Conservation (phyloP, 64 coral and sea anemone genomes). For the Montipora efflorescens region DNA sequence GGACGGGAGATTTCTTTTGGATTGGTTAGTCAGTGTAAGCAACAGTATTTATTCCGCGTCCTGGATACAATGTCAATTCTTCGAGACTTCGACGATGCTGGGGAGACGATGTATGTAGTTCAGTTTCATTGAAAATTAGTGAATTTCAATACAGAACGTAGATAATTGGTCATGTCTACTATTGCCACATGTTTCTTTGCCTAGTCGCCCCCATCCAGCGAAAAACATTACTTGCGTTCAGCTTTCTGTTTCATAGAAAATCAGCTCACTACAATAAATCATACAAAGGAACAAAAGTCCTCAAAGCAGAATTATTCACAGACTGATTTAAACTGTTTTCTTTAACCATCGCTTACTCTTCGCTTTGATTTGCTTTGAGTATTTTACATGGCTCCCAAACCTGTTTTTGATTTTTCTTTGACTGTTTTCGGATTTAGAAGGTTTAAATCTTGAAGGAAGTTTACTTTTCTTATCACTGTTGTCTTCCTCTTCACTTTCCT, state of each 20-base stretch:
- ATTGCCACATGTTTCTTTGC: no score
- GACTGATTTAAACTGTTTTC: constrained; percentile 7
- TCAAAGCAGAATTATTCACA: background rate
- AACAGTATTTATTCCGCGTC: background rate
- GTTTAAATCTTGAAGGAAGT: constrained; percentile 48
- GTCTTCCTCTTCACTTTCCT: constrained; percentile 6
- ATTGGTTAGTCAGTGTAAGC: background rate
- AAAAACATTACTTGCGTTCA: no score
- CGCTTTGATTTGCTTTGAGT: background rate
- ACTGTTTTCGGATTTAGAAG: background rate
- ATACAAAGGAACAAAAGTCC: background rate
- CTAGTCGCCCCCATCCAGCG: no score
- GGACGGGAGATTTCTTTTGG: no score
- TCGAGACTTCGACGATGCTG: no score
- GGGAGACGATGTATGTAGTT: no score
- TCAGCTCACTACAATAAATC: background rate
- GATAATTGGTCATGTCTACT: background rate
- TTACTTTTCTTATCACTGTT: constrained; percentile 4
- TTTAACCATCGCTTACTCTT: constrained; percentile 27
- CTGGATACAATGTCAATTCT: background rate
- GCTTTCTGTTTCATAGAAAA: no score
- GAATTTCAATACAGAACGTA: background rate
- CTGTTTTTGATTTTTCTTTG: constrained; percentile 9
- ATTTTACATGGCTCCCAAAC: background rate
- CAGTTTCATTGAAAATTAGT: no score